Percentiles rank a stretch among this genome's conserved stretches.
Evolutionary conservation across 1,140 invertebrate genomes (phyloP).

Genomic region (Ditylenchus dipsaci): DNA sequence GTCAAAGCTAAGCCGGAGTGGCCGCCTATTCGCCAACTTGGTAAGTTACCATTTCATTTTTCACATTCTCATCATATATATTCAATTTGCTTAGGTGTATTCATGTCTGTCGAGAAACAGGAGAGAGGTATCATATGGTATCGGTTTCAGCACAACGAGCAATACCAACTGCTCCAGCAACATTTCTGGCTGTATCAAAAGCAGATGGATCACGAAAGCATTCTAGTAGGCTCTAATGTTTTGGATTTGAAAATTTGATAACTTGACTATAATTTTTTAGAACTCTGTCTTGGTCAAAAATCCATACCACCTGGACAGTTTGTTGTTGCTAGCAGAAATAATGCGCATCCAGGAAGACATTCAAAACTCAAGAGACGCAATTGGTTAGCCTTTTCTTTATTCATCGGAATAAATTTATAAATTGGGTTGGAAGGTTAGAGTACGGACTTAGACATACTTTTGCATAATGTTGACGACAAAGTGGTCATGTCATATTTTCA

Average conservation of each 20-base stretch:
- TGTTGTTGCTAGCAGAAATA: constrained; percentile 34
- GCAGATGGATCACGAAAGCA: constrained; percentile 22
- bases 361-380: constrained; percentile 27
- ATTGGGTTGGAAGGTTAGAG: too few relatives aligned
- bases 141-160: constrained; percentile 21
- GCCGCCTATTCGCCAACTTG: constrained; percentile 16
- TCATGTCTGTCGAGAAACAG: constrained; percentile 8
- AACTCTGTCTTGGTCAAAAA: constrained; percentile 29
- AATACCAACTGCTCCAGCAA: constrained; percentile 29
- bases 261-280: constrained; percentile 16
- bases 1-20: constrained; percentile 16
- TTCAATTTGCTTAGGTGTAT: not conserved
- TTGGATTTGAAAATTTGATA: constrained; percentile 4
- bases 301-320: constrained; percentile 39
- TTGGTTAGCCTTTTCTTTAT: constrained; percentile 16
- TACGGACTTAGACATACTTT: too few relatives aligned
- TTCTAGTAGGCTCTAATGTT: constrained; percentile 20
- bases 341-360: constrained; percentile 33
- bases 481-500: too few relatives aligned
- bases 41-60: constrained; percentile 21
- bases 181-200: constrained; percentile 26
- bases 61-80: not conserved
- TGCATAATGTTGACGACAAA: too few relatives aligned
- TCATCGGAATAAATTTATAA: not conserved
- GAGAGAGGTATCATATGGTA: constrained; percentile 24